These are phyloP conservation scores for Gadus macrocephalus DNA, from an alignment of 2,113 vertebrate genomes.

Conservation along the genomic window DNA sequence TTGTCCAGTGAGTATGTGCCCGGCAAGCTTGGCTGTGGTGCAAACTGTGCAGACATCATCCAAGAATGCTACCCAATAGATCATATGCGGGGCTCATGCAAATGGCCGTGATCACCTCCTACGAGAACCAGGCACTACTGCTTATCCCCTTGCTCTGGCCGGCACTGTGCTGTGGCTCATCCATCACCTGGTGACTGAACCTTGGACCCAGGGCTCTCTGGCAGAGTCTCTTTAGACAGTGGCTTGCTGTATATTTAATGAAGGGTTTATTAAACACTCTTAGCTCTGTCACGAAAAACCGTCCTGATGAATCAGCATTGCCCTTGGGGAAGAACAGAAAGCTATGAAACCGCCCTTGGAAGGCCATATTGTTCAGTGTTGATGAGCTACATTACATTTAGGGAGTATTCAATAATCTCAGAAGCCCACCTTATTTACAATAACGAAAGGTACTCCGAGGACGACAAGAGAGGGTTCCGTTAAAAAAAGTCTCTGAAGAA, in stretches of 20 bases:
- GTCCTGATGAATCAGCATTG: conserved; percentile 13
- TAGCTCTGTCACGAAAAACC: conserved; percentile 20
- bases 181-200: conserved; percentile 30
- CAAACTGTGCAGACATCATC: neutral
- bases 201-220: conserved; percentile 9
- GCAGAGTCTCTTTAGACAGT: conserved; percentile 8
- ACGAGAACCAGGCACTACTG: conserved; percentile 25
- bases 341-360: conserved; percentile 38
- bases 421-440: conserved; percentile 23
- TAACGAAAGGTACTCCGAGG: conserved; percentile 7
- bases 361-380: conserved; percentile 30
- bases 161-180: conserved; percentile 14
- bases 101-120: conserved; percentile 4
- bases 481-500: too few species aligned
- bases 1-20: neutral
- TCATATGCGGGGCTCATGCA: conserved; percentile 2
- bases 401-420: conserved; percentile 35
- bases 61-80: neutral
- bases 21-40: neutral
- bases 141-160: conserved; percentile 25
- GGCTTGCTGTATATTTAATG: conserved; percentile 9
- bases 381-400: conserved; percentile 20
- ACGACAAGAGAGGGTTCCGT: too few species aligned
- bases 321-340: conserved; percentile 20
- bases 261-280: conserved; percentile 24